Percentiles rank a stretch among this genome's conserved stretches.
phyloP scores from a whole-genome alignment of 2,888 invertebrate genomes.

The Athetis lepigone region DNA sequence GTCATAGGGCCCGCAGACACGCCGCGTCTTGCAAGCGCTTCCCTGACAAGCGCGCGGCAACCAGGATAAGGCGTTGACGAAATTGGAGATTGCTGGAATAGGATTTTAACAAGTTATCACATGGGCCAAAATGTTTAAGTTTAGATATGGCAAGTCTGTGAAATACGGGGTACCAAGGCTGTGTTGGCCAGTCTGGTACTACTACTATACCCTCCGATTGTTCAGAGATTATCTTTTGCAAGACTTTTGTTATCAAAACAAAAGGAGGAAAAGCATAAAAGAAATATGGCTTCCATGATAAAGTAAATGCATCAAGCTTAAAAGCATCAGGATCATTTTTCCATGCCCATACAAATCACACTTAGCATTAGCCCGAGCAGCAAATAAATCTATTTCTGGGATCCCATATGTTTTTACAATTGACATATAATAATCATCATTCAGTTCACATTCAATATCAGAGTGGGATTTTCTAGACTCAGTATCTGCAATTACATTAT shows the following conservation, averaged over 20 bases:
- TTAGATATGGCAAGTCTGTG: not conserved
- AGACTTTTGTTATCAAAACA: not conserved
- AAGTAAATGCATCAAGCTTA: not conserved
- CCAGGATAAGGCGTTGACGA: not conserved
- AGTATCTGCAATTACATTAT: not conserved
- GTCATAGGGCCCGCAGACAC: not conserved
- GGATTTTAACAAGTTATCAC: not conserved
- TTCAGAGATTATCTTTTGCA: slow-evolving; percentile 1
- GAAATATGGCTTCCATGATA: not conserved
- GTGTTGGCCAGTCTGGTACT: slow-evolving; percentile 1
- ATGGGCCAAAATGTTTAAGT: not conserved
- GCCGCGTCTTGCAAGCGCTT: not conserved
- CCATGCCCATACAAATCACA: too few relatives aligned
- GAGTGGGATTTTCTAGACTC: not conserved
- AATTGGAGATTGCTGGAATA: slow-evolving; percentile 2
- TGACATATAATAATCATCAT: not conserved
- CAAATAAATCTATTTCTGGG: too few relatives aligned
- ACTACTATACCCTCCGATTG: not conserved
- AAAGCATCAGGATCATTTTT: too few relatives aligned
- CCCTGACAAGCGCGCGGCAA: slow-evolving; percentile 9
- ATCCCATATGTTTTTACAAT: not conserved
- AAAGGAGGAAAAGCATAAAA: slow-evolving; percentile 1
- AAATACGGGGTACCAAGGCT: not conserved
- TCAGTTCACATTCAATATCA: not conserved
- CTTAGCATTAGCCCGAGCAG: too few relatives aligned